Conservation (phyloP, 2,888 invertebrate species). For the Allolobophora icterica region DNA sequence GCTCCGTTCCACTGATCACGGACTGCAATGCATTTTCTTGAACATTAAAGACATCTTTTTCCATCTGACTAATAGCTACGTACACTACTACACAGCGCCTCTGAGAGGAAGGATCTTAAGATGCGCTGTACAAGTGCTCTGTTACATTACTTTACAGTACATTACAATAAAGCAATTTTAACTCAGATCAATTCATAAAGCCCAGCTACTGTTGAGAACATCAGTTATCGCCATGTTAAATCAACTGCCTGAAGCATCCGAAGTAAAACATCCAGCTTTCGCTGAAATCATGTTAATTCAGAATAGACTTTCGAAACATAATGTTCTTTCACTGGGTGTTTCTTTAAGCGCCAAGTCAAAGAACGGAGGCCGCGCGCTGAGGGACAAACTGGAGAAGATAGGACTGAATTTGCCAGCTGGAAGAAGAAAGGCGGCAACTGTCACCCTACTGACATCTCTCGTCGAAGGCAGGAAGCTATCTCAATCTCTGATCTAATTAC, state of each 20-base stretch:
- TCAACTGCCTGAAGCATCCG: not conserved
- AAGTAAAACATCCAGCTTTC: not conserved
- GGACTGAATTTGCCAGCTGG: slow-evolving; percentile 97
- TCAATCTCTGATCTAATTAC: not conserved
- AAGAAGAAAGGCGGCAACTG: slow-evolving; percentile 96
- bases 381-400: slow-evolving; percentile 97
- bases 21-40: no score
- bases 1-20: no score
- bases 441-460: slow-evolving; percentile 92
- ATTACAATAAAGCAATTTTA: no score
- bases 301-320: not conserved
- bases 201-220: not conserved
- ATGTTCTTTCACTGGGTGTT: not conserved
- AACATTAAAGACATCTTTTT: no score
- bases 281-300: not conserved
- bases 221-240: not conserved
- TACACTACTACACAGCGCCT: no score
- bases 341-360: slow-evolving; percentile 92
- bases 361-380: slow-evolving; percentile 92
- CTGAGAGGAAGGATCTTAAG: no score
- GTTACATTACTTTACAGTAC: no score
- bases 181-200: not conserved
- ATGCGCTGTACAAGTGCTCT: no score
- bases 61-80: no score
- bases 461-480: slow-evolving; percentile 80